Conservation (phyloP, 92 coral and sea anemone species). For the Porites rus region DNA sequence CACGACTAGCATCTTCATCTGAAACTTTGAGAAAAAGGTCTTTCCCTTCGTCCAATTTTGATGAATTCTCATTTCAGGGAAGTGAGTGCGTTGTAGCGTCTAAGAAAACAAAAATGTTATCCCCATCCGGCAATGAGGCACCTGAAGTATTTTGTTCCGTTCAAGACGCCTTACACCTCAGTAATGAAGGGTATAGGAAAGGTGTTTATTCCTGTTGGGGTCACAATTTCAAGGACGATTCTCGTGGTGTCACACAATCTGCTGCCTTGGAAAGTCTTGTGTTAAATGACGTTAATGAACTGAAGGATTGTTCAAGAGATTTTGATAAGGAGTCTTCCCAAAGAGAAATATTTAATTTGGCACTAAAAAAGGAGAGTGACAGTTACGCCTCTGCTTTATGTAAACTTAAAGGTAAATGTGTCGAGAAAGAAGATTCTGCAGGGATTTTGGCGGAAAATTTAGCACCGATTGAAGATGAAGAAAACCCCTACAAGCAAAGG, state of each 20-base stretch:
- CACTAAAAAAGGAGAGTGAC: not conserved
- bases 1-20: constrained; percentile 6
- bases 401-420: not conserved
- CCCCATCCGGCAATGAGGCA: not conserved
- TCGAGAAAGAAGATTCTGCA: not conserved
- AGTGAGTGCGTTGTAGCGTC: not conserved
- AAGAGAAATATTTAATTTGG: not conserved
- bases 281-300: not conserved
- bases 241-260: constrained; percentile 15
- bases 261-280: not conserved
- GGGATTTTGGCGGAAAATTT: not conserved
- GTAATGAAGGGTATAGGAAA: not conserved
- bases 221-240: not conserved
- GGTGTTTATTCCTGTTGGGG: not conserved
- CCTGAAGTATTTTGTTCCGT: not conserved
- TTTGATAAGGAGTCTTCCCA: not conserved
- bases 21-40: constrained; percentile 8
- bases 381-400: not conserved
- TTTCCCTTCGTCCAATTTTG: not conserved
- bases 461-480: not conserved
- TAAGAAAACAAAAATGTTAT: constrained; percentile 6
- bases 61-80: not conserved
- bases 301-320: not conserved
- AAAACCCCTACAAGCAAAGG: not conserved
- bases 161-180: not conserved